phyloP scores from a whole-genome alignment of 2,888 invertebrate species.

The Phyllotreta cruciferae region DNA sequence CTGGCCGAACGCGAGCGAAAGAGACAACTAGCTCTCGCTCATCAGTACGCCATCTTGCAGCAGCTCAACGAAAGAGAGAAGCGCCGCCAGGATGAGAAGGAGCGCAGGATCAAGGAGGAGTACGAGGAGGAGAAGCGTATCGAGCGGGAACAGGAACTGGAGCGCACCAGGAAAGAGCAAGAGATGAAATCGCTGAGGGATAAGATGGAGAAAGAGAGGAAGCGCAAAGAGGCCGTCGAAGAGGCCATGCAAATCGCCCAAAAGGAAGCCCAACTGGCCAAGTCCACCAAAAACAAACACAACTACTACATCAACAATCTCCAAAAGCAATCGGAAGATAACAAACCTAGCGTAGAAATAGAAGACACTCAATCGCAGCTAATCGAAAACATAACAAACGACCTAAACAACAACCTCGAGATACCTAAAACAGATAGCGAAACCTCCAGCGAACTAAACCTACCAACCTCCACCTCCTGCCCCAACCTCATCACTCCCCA shows the following conservation, averaged over 20 bases:
- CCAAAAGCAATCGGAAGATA: conserved; percentile 51
- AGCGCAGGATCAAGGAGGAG: conserved; percentile 77
- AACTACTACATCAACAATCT: conserved; percentile 39
- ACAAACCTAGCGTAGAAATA: conserved; percentile 22
- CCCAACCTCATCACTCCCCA: conserved; percentile 38
- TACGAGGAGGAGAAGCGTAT: conserved; percentile 81
- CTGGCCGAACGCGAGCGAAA: conserved; percentile 82
- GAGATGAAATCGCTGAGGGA: conserved; percentile 73
- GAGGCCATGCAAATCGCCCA: conserved; percentile 78
- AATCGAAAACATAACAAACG: neutral
- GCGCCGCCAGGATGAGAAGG: conserved; percentile 77
- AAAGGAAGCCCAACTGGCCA: conserved; percentile 67
- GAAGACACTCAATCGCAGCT: neutral
- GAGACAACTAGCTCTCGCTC: conserved; percentile 82
- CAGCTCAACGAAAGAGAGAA: conserved; percentile 86
- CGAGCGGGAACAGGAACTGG: conserved; percentile 74
- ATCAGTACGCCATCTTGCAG: conserved; percentile 84
- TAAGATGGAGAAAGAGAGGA: conserved; percentile 74
- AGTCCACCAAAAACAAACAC: conserved; percentile 46
- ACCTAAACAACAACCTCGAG: conserved; percentile 19
- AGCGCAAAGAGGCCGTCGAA: conserved; percentile 76
- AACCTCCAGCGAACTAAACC: neutral
- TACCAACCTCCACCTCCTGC: neutral
- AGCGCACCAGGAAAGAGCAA: conserved; percentile 72
- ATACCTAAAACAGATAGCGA: neutral